Percentiles rank a stretch among this genome's conserved stretches.
Conservation (phyloP, 2,888 invertebrate genomes). For the Halictus quadricinctus region DNA sequence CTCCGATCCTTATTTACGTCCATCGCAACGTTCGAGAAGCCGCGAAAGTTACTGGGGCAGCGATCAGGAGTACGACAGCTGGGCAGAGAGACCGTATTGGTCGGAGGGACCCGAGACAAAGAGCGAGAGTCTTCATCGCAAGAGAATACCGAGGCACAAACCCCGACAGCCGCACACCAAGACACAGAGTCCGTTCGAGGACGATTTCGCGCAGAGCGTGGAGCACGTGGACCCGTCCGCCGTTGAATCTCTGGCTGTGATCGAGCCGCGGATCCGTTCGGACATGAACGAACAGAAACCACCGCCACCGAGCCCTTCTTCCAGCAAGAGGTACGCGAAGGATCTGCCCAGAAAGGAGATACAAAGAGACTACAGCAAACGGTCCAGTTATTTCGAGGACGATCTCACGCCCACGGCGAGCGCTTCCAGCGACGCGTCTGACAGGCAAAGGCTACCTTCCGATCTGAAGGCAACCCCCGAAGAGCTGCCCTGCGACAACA, state of each 20-base stretch:
- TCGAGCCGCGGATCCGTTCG: constrained; percentile 73
- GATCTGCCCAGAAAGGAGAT: constrained; percentile 70
- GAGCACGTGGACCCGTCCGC: constrained; percentile 74
- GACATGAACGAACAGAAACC: constrained; percentile 64
- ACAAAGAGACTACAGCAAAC: constrained; percentile 72
- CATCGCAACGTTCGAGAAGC: constrained; percentile 78
- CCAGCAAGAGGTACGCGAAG: constrained; percentile 44
- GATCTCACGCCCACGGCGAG: constrained; percentile 84
- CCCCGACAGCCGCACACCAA: constrained; percentile 75
- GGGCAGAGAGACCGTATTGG: constrained; percentile 80
- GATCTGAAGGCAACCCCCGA: constrained; percentile 79
- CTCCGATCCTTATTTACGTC: constrained; percentile 78
- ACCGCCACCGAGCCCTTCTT: constrained; percentile 53
- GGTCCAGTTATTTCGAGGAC: constrained; percentile 83
- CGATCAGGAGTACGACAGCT: constrained; percentile 80
- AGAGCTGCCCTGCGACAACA: constrained; percentile 72
- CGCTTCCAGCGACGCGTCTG: constrained; percentile 77
- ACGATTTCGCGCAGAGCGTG: constrained; percentile 84
- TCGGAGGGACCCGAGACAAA: constrained; percentile 78
- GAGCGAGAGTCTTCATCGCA: constrained; percentile 78
- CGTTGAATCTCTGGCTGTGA: constrained; percentile 67
- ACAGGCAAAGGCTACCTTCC: constrained; percentile 71
- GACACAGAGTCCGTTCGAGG: constrained; percentile 85
- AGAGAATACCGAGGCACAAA: constrained; percentile 78
- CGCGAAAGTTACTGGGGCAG: constrained; percentile 81